Conservation (phyloP, 23 tunicate species). For the Oikopleura albicans region DNA sequence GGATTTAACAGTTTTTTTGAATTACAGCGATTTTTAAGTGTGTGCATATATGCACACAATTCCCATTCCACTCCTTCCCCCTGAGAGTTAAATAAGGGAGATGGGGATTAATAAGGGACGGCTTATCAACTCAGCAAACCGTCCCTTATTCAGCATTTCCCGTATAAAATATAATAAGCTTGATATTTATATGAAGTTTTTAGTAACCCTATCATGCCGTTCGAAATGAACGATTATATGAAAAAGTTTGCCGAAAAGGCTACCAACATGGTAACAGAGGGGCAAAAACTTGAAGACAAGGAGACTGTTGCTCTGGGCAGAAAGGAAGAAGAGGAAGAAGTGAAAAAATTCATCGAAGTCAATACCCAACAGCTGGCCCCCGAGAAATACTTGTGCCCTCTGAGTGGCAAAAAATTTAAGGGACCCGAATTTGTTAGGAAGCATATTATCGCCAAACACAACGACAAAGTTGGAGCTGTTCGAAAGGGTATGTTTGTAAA, state of each 20-base stretch:
- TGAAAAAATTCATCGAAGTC: slow-evolving; percentile 61
- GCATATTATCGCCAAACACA: slow-evolving; percentile 90
- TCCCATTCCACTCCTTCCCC: too few species aligned
- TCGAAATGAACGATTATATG: slow-evolving; percentile 64
- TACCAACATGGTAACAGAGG: slow-evolving; percentile 51
- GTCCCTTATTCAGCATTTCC: too few species aligned
- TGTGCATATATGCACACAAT: too few species aligned
- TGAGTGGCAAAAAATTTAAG: slow-evolving; percentile 96
- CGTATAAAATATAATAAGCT: too few species aligned
- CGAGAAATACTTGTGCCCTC: slow-evolving; percentile 92
- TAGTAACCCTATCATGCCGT: slow-evolving; percentile 17
- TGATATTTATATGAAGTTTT: not conserved
- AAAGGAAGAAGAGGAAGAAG: slow-evolving; percentile 70
- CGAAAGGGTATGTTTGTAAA: slow-evolving; percentile 20
- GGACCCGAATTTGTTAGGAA: slow-evolving; percentile 92
- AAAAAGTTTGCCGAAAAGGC: slow-evolving; percentile 73
- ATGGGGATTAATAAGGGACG: too few species aligned
- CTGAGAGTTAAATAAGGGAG: too few species aligned
- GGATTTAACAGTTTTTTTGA: too few species aligned
- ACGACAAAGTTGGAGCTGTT: slow-evolving; percentile 71
- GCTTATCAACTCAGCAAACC: too few species aligned
- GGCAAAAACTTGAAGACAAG: slow-evolving; percentile 46
- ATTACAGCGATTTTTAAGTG: too few species aligned
- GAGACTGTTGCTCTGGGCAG: slow-evolving; percentile 59
- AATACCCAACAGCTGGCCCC: slow-evolving; percentile 91